These are phyloP conservation scores for Drosophila nigromelanica DNA, from an alignment of 1,140 invertebrate species.

Conservation along the genomic window DNA sequence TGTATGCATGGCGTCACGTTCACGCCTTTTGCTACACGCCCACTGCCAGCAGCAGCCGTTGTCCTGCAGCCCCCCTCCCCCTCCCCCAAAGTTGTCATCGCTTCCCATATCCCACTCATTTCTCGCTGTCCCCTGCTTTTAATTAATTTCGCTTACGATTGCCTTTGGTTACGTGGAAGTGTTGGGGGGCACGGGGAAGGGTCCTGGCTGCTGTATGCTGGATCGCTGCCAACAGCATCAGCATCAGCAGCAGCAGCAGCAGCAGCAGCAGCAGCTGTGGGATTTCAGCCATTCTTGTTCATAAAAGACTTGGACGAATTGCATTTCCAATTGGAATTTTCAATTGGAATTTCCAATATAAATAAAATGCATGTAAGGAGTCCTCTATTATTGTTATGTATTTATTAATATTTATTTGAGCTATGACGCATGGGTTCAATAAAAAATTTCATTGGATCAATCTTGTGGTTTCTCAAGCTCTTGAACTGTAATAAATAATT, in stretches of 20 bases:
- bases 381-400: no score
- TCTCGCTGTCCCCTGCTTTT: conserved; percentile 49
- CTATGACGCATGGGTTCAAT: no score
- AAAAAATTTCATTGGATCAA: no score
- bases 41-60: not conserved
- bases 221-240: conserved; percentile 1
- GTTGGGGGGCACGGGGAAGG: no score
- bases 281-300: not conserved
- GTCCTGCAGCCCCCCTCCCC: not conserved
- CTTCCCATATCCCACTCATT: not conserved
- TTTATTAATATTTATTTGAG: no score
- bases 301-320: not conserved
- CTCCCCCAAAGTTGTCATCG: not conserved
- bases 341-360: not conserved
- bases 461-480: no score
- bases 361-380: no score
- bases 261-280: conserved; percentile 1
- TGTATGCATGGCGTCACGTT: conserved; percentile 10
- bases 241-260: conserved; percentile 1
- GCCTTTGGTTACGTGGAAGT: not conserved
- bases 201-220: not conserved
- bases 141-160: conserved; percentile 68
- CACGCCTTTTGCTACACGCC: conserved; percentile 2
- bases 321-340: not conserved
- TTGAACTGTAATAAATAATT: no score